phyloP scores from a whole-genome alignment of 1,140 invertebrate genomes.

The Nylanderia fulva region DNA sequence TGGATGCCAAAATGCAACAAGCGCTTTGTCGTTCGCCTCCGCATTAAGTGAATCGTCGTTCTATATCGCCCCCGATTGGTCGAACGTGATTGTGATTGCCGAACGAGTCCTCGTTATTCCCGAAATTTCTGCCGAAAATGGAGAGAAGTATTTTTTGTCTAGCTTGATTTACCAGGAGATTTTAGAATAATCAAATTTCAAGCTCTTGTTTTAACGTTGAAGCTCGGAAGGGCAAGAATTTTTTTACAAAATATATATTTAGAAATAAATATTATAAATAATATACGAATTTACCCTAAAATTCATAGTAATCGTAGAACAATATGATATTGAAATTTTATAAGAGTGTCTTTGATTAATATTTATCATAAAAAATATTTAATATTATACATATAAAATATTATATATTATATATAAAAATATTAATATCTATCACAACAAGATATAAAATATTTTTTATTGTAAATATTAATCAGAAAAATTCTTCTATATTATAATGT shows the following conservation, averaged over 20 bases:
- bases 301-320: no score
- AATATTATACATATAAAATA: no score
- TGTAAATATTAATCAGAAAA: no score
- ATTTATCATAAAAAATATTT: no score
- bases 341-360: no score
- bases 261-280: not conserved
- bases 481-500: no score
- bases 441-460: no score
- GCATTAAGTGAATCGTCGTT: slow-evolving; percentile 37
- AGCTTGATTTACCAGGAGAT: not conserved
- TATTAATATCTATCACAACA: no score
- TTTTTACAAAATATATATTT: not conserved
- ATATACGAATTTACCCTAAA: no score
- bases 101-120: slow-evolving; percentile 24
- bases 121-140: not conserved
- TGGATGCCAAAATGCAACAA: slow-evolving; percentile 70
- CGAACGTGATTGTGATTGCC: slow-evolving; percentile 12
- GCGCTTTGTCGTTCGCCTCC: slow-evolving; percentile 38
- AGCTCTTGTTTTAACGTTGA: not conserved
- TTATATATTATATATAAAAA: no score
- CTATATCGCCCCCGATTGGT: not conserved
- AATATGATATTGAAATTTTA: no score
- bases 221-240: not conserved
- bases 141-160: not conserved
- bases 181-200: not conserved